Base-by-base conservation (phyloP, 2,113 vertebrate genomes). In the Rhadina sibilatrix region DNA sequence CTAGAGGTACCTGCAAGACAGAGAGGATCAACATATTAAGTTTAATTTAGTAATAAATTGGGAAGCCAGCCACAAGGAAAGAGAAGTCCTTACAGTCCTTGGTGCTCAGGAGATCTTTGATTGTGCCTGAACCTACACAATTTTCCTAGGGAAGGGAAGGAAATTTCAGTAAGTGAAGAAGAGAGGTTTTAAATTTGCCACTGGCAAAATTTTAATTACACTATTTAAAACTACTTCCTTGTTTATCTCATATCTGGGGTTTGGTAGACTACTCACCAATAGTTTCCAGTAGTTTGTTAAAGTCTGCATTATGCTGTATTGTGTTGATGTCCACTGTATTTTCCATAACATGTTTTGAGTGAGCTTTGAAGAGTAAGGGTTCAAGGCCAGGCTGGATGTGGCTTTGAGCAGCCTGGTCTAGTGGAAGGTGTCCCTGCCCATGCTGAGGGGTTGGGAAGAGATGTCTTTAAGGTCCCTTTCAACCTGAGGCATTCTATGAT, bases 361-460 rank as follows among this genome's bases (percentile, higher is more conserved):
- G 23, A 81, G 47, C 30, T 59, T 27, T 38, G 56, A 63, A 35
- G 42, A 9, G 15, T 16, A 46, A 37, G 4, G 11, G 21, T 9
- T 42, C 59, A 31, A 42, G 42, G 21, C 25, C 31, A 27, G 76
- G 65, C 14, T 79, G 57, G 75, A 31, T 18, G 35, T 30, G 40
- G 12, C 38, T 87, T n/a, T 23, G 49, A 38, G 46, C 11, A 81
- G 3, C 28, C 13, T 68, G 38, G 19, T 15, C 16, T 18, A 7
- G 38, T 10, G 46, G 15, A 30, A 74, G 23, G 12, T 46, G 33
- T 17, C 52, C 21, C 66, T 44, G 42, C 50, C 17, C 50, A 23
- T 12, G 35, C 5, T 23, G 40, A 13, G 3, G 46, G 24, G 0
- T 1, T 57, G 37, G 18, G 10, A 52, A 5, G 2, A 50, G 28